These are phyloP conservation scores for Diorhabda carinulata DNA, from an alignment of 1,140 invertebrate species.

Conservation along the genomic window DNA sequence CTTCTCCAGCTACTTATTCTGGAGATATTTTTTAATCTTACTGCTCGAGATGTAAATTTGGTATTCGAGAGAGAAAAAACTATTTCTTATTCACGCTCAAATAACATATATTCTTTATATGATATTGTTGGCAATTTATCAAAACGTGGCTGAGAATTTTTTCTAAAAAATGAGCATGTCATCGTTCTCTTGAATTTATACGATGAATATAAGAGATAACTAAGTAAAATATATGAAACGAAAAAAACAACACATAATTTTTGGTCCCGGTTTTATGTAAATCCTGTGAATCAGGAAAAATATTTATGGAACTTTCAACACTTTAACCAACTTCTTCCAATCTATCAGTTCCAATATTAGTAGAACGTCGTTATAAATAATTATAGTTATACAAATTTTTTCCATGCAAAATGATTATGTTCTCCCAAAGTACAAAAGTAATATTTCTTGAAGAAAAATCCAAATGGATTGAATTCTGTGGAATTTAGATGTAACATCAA, in stretches of 20 bases:
- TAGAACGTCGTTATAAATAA: no score
- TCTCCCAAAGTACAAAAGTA: no score
- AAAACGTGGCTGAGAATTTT: constrained; percentile 6
- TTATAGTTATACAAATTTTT: no score
- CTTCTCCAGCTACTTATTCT: no score
- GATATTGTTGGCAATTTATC: background rate
- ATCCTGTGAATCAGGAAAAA: no score
- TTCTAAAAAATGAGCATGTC: background rate
- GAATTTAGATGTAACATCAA: no score
- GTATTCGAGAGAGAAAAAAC: background rate
- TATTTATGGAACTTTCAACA: no score
- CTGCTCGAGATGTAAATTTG: background rate
- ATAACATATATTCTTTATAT: constrained; percentile 6
- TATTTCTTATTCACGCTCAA: background rate
- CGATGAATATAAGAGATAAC: background rate
- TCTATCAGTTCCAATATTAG: no score
- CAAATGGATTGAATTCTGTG: no score
- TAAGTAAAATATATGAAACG: background rate
- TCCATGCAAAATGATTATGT: no score
- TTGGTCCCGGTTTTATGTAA: background rate
- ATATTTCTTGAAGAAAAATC: no score
- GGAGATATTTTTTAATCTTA: background rate
- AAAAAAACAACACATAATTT: constrained; percentile 8
- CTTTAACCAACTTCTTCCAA: no score
- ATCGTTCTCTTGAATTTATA: constrained; percentile 2